Percentiles rank a stretch among this genome's conserved stretches.
Evolutionary conservation across 2,888 invertebrate genomes (phyloP).

Genomic region (Cryptophagus acutangulus): DNA sequence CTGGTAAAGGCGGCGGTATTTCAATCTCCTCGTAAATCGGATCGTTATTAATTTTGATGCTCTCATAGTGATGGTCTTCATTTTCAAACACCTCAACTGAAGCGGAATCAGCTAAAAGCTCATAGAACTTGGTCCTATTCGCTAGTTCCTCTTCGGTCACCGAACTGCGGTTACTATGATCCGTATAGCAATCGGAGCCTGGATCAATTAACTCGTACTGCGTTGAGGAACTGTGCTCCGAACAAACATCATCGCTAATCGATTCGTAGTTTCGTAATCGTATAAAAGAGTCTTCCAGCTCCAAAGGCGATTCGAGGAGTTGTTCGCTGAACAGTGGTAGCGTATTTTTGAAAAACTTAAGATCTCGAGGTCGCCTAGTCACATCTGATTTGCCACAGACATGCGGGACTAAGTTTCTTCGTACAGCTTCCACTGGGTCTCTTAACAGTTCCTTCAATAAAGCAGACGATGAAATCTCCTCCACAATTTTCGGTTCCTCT

Average conservation of each 20-base stretch:
- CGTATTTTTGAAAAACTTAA: conserved; percentile 25
- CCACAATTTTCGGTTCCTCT: too few relatives aligned
- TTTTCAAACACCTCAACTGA: conserved; percentile 63
- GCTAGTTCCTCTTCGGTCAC: conserved; percentile 58
- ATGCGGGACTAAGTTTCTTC: conserved; percentile 69
- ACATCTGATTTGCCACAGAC: conserved; percentile 62
- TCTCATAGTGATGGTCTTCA: conserved; percentile 69
- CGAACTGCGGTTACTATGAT: conserved; percentile 49
- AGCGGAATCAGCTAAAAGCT: conserved; percentile 66
- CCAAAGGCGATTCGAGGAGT: conserved; percentile 59
- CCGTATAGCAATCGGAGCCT: conserved; percentile 69
- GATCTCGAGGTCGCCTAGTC: conserved; percentile 46
- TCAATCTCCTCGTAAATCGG: conserved; percentile 78
- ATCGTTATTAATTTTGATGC: conserved; percentile 65
- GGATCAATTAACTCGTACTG: conserved; percentile 73
- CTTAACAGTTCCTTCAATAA: conserved; percentile 56
- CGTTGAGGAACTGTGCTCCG: conserved; percentile 56
- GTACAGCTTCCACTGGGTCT: conserved; percentile 73
- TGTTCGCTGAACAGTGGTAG: conserved; percentile 14
- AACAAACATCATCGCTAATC: conserved; percentile 47
- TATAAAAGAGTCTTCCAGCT: conserved; percentile 61
- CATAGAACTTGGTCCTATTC: conserved; percentile 67
- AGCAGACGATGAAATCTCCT: too few relatives aligned
- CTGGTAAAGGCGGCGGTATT: conserved; percentile 72
- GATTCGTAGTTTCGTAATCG: conserved; percentile 50